Percentiles rank a stretch among this genome's conserved stretches.
phyloP scores from a whole-genome alignment of 2,113 vertebrate genomes.

The Ursus arctos region DNA sequence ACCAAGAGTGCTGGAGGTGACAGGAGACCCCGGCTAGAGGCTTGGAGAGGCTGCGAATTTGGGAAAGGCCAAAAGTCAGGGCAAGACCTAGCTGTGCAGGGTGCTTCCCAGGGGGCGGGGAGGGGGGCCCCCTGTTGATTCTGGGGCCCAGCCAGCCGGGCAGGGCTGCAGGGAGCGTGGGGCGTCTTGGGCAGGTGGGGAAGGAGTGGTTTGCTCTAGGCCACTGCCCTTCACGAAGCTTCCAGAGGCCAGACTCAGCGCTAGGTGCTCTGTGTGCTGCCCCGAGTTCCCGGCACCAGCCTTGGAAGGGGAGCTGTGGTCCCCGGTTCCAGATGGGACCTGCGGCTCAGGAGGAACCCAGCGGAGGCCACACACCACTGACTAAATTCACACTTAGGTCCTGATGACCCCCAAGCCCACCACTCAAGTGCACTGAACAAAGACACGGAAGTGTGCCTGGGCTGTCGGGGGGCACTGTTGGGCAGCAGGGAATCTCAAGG shows the following conservation, averaged over 20 bases:
- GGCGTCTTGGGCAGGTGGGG: accelerated
- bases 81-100: not conserved
- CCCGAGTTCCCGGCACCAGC: accelerated
- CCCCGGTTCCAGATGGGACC: accelerated
- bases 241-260: accelerated
- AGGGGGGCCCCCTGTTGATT: accelerated
- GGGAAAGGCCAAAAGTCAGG: not conserved
- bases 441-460: not conserved
- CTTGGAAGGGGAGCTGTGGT: accelerated
- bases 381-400: not conserved
- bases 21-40: not conserved
- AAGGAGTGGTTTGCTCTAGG: accelerated
- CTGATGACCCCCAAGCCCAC: not conserved
- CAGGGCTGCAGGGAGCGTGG: accelerated
- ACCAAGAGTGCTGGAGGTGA: too few relatives aligned
- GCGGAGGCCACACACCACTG: accelerated
- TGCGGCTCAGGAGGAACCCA: accelerated
- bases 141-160: accelerated
- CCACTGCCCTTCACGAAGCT: accelerated
- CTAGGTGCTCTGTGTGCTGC: accelerated
- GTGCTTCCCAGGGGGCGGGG: accelerated
- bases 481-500: not conserved
- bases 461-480: not conserved
- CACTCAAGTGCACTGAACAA: not conserved
- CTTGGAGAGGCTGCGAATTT: not conserved